These are phyloP conservation scores for Alviniconcha marisindica DNA, from an alignment of 1,140 invertebrate genomes.

Conservation along the genomic window DNA sequence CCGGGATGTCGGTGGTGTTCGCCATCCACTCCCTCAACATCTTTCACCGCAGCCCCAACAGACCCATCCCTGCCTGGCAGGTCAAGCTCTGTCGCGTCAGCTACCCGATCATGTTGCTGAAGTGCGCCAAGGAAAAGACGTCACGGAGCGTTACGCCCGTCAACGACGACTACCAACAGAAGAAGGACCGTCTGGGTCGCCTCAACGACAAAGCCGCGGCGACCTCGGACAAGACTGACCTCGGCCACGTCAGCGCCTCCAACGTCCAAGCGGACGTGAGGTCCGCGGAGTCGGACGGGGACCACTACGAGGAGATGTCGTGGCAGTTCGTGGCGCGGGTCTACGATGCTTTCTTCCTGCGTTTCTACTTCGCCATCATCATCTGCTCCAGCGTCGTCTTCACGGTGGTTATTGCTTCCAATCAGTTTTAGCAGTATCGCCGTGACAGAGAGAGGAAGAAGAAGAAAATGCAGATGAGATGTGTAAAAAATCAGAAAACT, in stretches of 20 bases:
- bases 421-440: too few species aligned
- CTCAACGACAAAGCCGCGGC: background rate
- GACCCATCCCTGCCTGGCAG: conserved; percentile 14
- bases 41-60: conserved; percentile 21
- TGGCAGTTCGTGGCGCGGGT: conserved; percentile 24
- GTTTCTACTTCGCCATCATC: conserved; percentile 13
- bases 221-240: background rate
- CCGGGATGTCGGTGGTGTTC: conserved; percentile 28
- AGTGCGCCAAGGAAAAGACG: background rate
- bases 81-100: background rate
- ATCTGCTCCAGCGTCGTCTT: conserved; percentile 8
- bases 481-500: too few species aligned
- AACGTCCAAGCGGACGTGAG: background rate
- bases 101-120: background rate
- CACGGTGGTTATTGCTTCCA: background rate
- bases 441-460: too few species aligned
- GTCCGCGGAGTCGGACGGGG: background rate
- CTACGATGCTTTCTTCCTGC: conserved; percentile 30
- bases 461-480: too few species aligned
- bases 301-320: background rate
- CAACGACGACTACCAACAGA: background rate
- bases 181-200: background rate
- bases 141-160: background rate
- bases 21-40: conserved; percentile 40
- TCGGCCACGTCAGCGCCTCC: background rate